Evolutionary conservation across 1,140 invertebrate species (phyloP).

Genomic region (Aricia agestis): DNA sequence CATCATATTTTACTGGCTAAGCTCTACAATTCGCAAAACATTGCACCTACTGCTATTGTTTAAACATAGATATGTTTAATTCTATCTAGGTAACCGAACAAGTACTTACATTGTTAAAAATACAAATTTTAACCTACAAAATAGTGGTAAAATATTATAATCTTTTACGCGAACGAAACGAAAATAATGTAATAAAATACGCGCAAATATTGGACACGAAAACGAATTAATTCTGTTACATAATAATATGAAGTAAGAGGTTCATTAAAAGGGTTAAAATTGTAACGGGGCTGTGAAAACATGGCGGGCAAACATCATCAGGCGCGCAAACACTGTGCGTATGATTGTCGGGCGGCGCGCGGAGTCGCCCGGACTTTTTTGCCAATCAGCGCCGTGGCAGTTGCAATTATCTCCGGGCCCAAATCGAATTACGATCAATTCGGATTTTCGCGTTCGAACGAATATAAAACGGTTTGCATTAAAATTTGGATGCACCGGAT

Average conservation of each 20-base stretch:
- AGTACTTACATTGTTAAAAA: too few relatives aligned
- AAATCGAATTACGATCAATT: conserved; percentile 77
- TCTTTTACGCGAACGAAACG: not conserved
- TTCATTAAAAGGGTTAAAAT: conserved; percentile 28
- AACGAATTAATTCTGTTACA: conserved; percentile 18
- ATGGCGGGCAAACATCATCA: conserved; percentile 69
- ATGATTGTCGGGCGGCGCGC: conserved; percentile 54
- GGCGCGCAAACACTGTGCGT: conserved; percentile 59
- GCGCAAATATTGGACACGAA: conserved; percentile 12
- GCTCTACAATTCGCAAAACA: too few relatives aligned
- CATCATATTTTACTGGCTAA: too few relatives aligned
- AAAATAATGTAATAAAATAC: not conserved
- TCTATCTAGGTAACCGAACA: too few relatives aligned
- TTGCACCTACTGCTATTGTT: too few relatives aligned
- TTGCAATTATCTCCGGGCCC: conserved; percentile 72
- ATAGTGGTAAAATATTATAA: not conserved
- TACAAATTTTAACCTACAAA: not conserved
- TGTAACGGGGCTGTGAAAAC: conserved; percentile 35
- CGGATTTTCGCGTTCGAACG: conserved; percentile 73
- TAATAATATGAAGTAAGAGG: conserved; percentile 17
- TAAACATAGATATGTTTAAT: too few relatives aligned
- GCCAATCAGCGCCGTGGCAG: conserved; percentile 73
- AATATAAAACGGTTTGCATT: conserved; percentile 76
- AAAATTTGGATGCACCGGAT: conserved; percentile 72
- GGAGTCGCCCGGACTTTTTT: conserved; percentile 52